A percentile compares a stretch with the other conserved stretches of the same genome.
Conservation (phyloP, 1,140 invertebrate species). For the Xylocopa sonorina region DNA sequence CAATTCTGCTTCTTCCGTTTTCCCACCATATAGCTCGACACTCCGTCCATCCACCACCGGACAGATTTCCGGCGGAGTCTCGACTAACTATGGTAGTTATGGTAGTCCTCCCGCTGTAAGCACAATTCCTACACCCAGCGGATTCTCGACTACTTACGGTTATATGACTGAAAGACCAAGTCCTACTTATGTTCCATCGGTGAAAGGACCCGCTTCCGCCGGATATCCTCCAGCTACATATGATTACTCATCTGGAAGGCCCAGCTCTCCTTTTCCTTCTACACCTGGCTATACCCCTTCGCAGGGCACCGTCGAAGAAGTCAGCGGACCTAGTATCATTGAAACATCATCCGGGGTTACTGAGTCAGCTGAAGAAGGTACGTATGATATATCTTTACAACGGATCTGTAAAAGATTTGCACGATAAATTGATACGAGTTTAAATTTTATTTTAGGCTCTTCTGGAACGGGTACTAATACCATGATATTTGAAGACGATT, state of each 20-base stretch:
- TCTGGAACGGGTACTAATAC: not conserved
- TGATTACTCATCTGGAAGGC: not conserved
- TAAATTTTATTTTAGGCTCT: not conserved
- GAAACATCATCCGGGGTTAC: not conserved
- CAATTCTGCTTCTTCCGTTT: conserved; percentile 62
- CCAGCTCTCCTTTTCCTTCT: not conserved
- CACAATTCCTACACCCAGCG: not conserved
- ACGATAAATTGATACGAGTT: too few relatives aligned
- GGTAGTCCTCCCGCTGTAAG: not conserved
- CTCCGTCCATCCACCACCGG: conserved; percentile 57
- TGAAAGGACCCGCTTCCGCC: not conserved
- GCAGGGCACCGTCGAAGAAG: not conserved
- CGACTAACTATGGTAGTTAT: conserved; percentile 20
- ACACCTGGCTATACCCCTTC: conserved; percentile 3
- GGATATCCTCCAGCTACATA: not conserved
- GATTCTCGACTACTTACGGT: conserved; percentile 19
- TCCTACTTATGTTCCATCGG: not conserved
- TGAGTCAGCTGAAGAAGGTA: not conserved
- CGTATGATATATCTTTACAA: too few relatives aligned
- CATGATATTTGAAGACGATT: conserved; percentile 76
- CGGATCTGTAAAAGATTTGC: too few relatives aligned
- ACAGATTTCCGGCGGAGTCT: conserved; percentile 35
- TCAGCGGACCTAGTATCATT: not conserved
- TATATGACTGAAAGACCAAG: conserved; percentile 20
- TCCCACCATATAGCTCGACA: conserved; percentile 59